A percentile compares a stretch with the other conserved stretches of the same genome.
These are phyloP conservation scores for Drosophila asahinai DNA, from an alignment of 1,140 invertebrate species.

Conservation along the genomic window DNA sequence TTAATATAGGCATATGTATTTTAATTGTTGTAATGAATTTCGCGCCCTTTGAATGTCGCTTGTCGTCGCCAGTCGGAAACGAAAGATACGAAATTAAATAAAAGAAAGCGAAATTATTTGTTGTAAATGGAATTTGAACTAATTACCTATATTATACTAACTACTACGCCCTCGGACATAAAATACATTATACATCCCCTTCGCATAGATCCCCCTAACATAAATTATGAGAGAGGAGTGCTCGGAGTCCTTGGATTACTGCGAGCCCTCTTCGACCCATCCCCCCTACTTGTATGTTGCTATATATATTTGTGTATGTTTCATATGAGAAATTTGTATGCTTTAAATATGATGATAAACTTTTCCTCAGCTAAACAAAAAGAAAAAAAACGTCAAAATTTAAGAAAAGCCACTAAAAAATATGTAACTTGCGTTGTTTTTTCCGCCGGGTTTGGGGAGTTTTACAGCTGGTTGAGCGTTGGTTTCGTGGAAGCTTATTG, in stretches of 20 bases:
- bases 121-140: slow-evolving; percentile 77
- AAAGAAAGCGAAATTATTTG: slow-evolving; percentile 66
- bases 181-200: slow-evolving; percentile 42
- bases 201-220: slow-evolving; percentile 51
- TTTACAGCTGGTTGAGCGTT: background rate
- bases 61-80: slow-evolving; percentile 2
- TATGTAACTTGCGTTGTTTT: slow-evolving; percentile 1
- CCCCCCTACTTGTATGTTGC: slow-evolving; percentile 59
- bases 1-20: slow-evolving; percentile 61
- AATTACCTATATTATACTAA: slow-evolving; percentile 54
- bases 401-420: slow-evolving; percentile 60
- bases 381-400: slow-evolving; percentile 56
- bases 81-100: slow-evolving; percentile 24
- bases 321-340: slow-evolving; percentile 68
- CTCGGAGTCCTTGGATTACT: slow-evolving; percentile 1
- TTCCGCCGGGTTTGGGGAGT: background rate
- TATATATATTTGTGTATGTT: slow-evolving; percentile 67
- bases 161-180: slow-evolving; percentile 45
- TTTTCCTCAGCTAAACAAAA: slow-evolving; percentile 59
- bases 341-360: slow-evolving; percentile 60
- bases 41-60: slow-evolving; percentile 30
- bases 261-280: slow-evolving; percentile 16
- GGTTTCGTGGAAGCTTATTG: too few species aligned
- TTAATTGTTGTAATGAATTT: slow-evolving; percentile 65
- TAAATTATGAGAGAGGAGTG: slow-evolving; percentile 27